phyloP scores from a whole-genome alignment of 1,140 invertebrate species.

The Zaprionus vittiger region DNA sequence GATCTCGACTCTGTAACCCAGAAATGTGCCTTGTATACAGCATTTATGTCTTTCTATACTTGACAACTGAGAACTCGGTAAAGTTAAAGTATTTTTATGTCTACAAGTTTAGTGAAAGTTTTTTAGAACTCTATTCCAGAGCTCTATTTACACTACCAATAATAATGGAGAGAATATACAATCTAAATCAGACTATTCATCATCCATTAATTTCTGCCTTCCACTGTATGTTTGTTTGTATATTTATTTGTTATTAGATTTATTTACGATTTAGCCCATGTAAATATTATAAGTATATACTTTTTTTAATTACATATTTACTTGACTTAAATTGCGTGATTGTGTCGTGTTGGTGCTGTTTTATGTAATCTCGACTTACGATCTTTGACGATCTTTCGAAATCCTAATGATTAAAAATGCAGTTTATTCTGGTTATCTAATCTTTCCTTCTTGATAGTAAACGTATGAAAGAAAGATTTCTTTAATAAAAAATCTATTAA shows the following conservation, averaged over 20 bases:
- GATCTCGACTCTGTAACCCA: neutral
- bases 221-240: neutral
- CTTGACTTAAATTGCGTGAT: conserved; percentile 36
- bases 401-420: neutral
- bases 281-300: conserved; percentile 15
- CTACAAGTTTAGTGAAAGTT: neutral
- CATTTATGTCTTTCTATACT: conserved; percentile 9
- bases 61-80: neutral
- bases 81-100: neutral
- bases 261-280: conserved; percentile 5
- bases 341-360: conserved; percentile 16
- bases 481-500: neutral
- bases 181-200: neutral
- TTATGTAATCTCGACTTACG: neutral
- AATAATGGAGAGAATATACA: neutral
- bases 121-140: neutral
- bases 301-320: conserved; percentile 6
- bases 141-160: neutral
- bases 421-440: too few species aligned
- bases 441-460: neutral
- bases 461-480: neutral
- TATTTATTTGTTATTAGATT: neutral
- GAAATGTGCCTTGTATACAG: conserved; percentile 5
- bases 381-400: neutral
- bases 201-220: neutral